Percentiles rank a stretch among this genome's conserved stretches.
Conservation (phyloP, 2,797 vertebrate genomes). For the Melanotaenia parkinsoni region DNA sequence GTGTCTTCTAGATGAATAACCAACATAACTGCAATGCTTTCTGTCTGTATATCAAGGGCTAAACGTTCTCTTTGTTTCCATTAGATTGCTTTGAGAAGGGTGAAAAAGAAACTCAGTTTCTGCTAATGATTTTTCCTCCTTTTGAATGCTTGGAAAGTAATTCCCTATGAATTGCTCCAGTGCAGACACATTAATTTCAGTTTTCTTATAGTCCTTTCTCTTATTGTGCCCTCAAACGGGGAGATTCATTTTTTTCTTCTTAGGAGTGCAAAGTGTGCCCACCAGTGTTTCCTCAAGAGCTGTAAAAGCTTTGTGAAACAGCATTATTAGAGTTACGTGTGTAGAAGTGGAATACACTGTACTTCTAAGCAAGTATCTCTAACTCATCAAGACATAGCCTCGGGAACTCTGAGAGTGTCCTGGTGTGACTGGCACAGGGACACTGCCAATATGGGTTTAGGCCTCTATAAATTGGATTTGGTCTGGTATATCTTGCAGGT, state of each 20-base stretch:
- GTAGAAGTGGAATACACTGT: conserved; percentile 46
- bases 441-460: background rate
- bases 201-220: conserved; percentile 72
- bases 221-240: conserved; percentile 72
- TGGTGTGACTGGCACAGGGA: background rate
- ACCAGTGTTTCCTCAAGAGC: conserved; percentile 69
- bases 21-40: conserved; percentile 52
- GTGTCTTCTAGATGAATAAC: conserved; percentile 37
- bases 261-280: conserved; percentile 57
- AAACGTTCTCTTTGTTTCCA: conserved; percentile 77
- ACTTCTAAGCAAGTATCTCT: background rate
- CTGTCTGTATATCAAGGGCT: conserved; percentile 66
- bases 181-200: conserved; percentile 79
- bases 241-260: conserved; percentile 71
- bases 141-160: conserved; percentile 79
- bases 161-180: conserved; percentile 72
- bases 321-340: conserved; percentile 60
- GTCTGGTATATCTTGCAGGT: background rate
- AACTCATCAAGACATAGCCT: background rate
- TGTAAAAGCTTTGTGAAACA: conserved; percentile 62
- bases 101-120: conserved; percentile 51
- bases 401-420: background rate
- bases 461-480: background rate
- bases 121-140: conserved; percentile 80
- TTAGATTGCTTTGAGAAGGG: conserved; percentile 64